A percentile compares a stretch with the other conserved stretches of the same genome.
These are phyloP conservation scores for Notolabrus celidotus DNA, from an alignment of 2,797 vertebrate species.

Conservation along the genomic window DNA sequence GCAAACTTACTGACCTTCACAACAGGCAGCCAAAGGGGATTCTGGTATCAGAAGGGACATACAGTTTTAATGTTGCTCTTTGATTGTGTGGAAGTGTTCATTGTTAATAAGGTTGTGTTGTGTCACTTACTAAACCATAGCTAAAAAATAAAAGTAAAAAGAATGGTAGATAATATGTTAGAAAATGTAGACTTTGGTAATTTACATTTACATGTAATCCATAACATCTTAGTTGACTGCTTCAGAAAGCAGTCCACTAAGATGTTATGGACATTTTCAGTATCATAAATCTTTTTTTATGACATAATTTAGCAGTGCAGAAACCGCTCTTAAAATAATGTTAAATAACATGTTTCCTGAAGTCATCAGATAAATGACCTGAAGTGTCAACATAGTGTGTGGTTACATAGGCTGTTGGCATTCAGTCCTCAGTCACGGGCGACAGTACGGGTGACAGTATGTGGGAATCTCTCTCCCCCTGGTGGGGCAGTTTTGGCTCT, in stretches of 20 bases:
- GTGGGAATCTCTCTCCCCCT: conserved; percentile 21
- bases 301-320: no score
- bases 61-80: not conserved
- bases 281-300: no score
- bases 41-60: not conserved
- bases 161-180: no score
- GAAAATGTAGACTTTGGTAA: no score
- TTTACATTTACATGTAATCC: no score
- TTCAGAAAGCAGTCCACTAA: no score
- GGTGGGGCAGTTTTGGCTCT: conserved; percentile 36
- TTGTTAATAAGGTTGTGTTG: no score
- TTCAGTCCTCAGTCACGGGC: not conserved
- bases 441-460: conserved; percentile 4
- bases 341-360: not conserved
- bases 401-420: conserved; percentile 1
- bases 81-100: not conserved
- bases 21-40: not conserved
- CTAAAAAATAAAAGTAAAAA: no score
- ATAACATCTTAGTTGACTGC: no score
- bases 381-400: conserved; percentile 2
- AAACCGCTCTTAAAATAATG: not conserved
- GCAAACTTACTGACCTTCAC: not conserved
- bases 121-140: no score
- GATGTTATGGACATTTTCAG: no score
- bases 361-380: not conserved